A percentile compares a stretch with the other conserved stretches of the same genome.
Conservation (phyloP, 2,888 invertebrate species). For the Megalurothrips usitatus region DNA sequence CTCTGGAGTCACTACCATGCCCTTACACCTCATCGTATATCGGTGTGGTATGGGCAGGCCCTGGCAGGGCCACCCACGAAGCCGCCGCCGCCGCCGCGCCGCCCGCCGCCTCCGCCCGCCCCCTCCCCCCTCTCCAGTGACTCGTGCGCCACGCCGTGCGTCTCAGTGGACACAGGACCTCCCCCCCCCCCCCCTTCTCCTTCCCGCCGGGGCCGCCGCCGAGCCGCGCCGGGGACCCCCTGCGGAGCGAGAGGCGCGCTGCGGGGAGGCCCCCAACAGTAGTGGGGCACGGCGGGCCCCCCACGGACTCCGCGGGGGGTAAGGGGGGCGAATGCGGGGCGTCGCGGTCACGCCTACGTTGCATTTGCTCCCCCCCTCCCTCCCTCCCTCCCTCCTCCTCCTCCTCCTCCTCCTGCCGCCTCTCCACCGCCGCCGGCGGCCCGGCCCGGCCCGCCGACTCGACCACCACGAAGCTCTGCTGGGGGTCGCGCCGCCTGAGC, state of each 20-base stretch:
- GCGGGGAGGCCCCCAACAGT: not conserved
- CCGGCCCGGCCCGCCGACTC: not conserved
- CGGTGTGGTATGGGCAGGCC: conserved; percentile 8
- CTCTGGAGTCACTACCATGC: conserved; percentile 3
- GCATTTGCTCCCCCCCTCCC: not conserved
- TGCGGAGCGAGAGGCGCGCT: not conserved
- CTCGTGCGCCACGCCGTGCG: conserved; percentile 10
- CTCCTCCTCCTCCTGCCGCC: too few species aligned
- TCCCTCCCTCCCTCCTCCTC: not conserved
- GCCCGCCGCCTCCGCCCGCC: not conserved
- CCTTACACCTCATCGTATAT: conserved; percentile 2
- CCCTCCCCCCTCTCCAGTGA: not conserved
- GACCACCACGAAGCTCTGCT: not conserved
- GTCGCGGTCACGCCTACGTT: not conserved
- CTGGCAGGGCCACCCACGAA: not conserved
- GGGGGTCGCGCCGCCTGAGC: not conserved
- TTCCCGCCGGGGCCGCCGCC: not conserved
- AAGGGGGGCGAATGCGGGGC: not conserved
- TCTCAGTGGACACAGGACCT: not conserved
- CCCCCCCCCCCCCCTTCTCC: not conserved
- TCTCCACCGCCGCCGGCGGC: too few species aligned
- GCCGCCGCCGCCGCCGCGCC: not conserved
- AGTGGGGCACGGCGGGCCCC: not conserved
- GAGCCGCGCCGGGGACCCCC: not conserved
- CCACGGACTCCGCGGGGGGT: not conserved